These are phyloP conservation scores for Heliopora coerulea DNA, from an alignment of 92 coral and sea anemone species.

Conservation along the genomic window DNA sequence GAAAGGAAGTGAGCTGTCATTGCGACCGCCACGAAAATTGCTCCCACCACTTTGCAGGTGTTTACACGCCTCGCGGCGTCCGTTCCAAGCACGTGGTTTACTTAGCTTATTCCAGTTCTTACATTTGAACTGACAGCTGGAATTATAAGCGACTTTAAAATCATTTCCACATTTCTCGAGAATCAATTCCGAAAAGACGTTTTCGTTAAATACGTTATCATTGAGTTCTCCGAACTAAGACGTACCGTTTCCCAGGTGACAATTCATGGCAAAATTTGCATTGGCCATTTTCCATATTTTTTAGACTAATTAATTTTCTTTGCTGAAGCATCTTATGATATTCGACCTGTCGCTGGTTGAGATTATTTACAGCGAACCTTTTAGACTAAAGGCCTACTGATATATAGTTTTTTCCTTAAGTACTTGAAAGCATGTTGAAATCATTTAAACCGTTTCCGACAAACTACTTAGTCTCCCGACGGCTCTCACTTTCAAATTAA, in stretches of 20 bases:
- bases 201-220: neutral
- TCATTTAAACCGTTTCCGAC: neutral
- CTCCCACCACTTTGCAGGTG: conserved; percentile 88
- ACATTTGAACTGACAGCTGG: neutral
- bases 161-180: conserved; percentile 5
- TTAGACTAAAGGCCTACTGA: neutral
- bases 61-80: conserved; percentile 70
- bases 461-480: conserved; percentile 6
- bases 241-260: conserved; percentile 38
- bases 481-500: neutral
- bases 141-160: neutral
- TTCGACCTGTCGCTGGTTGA: conserved; percentile 11
- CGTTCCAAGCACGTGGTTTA: conserved; percentile 83
- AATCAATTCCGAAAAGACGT: too few species aligned
- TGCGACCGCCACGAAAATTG: conserved; percentile 86
- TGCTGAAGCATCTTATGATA: conserved; percentile 34
- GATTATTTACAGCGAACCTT: conserved; percentile 2
- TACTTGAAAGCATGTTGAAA: conserved; percentile 3
- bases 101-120: conserved; percentile 38
- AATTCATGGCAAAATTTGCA: conserved; percentile 32
- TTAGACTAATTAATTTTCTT: conserved; percentile 40
- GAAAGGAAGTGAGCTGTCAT: conserved; percentile 99
- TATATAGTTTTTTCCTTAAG: neutral
- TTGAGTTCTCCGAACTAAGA: neutral
- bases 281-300: conserved; percentile 44